Evolutionary conservation across 2,888 invertebrate genomes (phyloP), one percentile per base, ranked within the genome.

Genomic region (Metallyticus violacea): DNA sequence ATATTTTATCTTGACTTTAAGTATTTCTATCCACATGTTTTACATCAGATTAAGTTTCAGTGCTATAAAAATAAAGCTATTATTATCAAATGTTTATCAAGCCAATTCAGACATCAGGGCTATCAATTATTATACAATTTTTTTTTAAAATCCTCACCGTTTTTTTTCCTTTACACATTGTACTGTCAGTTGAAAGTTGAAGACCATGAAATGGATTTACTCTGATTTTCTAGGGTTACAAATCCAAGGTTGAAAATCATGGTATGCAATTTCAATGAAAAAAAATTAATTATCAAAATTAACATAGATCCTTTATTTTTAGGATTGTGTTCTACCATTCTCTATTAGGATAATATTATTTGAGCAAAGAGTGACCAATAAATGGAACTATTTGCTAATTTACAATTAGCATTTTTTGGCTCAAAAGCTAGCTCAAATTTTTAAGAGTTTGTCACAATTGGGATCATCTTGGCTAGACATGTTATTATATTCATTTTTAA

Each of bases 261-360:
- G 27, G 9, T 28, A 26, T 25, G 26, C 30, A 30, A 7, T 30
- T 84, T 40, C 25, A 7, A n/a, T n/a, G n/a, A 29, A 82, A 25
- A 29, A 26, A 82, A 82, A 82, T 29, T 29, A 82, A 22, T 84
- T 84, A 77, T 84, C 30, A 84, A 84, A 26, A 84, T 4, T 62
- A 2, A 3, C n/a, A 76, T n/a, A 62, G 25, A 15, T 26, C 27
- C 26, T 6, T 84, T 30, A 30, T 30, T 7, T 84, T n/a, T 84
- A n/a, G 22, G 7, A 0, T n/a, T 62, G 62, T 27, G n/a, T 84
- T 84, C 27, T 40, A 62, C 2, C 84, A 84, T 15, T 62, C 2
- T 84, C 22, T 91, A 90, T 91, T 91, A 26, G 91, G 91, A 87
- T 90, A 88, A 88, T 91, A 91, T 86, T 90, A 90, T 85, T 90